Conservation (phyloP, 2,113 vertebrate genomes). For the Coregonus clupeaformis region DNA sequence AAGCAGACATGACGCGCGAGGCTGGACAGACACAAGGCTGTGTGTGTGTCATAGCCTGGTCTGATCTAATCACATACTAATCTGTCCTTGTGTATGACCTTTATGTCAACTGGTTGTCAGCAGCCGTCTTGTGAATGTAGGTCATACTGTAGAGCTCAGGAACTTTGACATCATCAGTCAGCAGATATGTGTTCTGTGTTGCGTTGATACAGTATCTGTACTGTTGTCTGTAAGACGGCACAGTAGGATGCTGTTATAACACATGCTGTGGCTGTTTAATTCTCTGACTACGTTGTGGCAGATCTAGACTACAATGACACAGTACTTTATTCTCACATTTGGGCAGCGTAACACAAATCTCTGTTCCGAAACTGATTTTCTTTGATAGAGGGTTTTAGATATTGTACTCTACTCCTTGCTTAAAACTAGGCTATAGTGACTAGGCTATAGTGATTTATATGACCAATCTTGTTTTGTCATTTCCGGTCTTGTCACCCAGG, state of each 20-base stretch:
- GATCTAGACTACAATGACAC: not conserved
- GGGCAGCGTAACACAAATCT: not conserved
- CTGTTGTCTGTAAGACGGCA: too few species aligned
- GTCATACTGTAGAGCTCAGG: not conserved
- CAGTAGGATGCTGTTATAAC: not conserved
- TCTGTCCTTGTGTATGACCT: conserved; percentile 12
- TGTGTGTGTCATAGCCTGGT: not conserved
- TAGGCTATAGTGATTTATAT: too few species aligned
- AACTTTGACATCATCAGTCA: not conserved
- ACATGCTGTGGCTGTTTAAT: not conserved
- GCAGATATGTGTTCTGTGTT: not conserved
- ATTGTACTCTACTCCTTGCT: too few species aligned
- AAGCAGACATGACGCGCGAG: not conserved
- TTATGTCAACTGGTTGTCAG: not conserved
- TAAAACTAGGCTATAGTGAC: too few species aligned
- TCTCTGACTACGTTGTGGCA: conserved; percentile 11
- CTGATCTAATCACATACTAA: conserved; percentile 1
- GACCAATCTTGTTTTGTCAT: not conserved
- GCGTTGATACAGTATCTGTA: not conserved
- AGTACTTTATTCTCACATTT: not conserved
- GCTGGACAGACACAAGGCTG: not conserved
- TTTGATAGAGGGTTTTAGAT: too few species aligned
- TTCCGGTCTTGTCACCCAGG: not conserved
- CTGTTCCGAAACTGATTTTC: not conserved
- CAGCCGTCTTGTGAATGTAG: not conserved